Evolutionary conservation across 2,888 invertebrate species (phyloP), one percentile per base, ranked within the genome.

Genomic region (Drosophila trichaetosa): DNA sequence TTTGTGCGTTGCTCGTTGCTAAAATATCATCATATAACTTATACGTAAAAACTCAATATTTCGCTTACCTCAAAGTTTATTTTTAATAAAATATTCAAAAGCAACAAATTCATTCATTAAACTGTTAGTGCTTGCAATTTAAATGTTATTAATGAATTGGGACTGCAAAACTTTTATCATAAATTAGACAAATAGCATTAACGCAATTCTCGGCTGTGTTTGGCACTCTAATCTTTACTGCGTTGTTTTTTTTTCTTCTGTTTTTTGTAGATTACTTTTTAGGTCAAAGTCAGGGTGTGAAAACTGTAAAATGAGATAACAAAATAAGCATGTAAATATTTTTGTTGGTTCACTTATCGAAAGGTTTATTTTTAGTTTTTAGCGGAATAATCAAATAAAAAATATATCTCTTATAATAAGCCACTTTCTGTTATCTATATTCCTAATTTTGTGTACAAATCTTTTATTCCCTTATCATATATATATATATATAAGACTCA

Each of bases 221-320:
- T 33, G 8, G n/a, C n/a, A 2, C 7, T 46, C 10, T 63, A 48
- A 73, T 68, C 59, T 74, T 6, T 52, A 51, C 36, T 21, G 31
- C 34, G 3, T 4, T 24, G 24, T 46, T 36, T 18, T 7, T 52
- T 11, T 29, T 1, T 40, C 2, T 2, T 27, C n/a, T 27, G 2
- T 40, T 49, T 31, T 34, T 24, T 46, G 16, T 40, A 31, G 57
- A 54, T 73, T 29, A 38, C 7, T 24, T 51, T 64, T 31, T 27
- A 18, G 72, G 56, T 61, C 71, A 73, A 69, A 49, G 70, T 65
- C 75, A 65, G 51, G 54, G 52, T 48, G 46, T 42, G 31, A n/a
- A 29, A 57, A 27, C 27, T 5, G 18, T 40, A 31, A 29, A 27
- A 34, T 29, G 49, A 1, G 29, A 8, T 31, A 29, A 29, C 1